phyloP scores from a whole-genome alignment of 2,797 vertebrate species.

The Etheostoma nigrum region DNA sequence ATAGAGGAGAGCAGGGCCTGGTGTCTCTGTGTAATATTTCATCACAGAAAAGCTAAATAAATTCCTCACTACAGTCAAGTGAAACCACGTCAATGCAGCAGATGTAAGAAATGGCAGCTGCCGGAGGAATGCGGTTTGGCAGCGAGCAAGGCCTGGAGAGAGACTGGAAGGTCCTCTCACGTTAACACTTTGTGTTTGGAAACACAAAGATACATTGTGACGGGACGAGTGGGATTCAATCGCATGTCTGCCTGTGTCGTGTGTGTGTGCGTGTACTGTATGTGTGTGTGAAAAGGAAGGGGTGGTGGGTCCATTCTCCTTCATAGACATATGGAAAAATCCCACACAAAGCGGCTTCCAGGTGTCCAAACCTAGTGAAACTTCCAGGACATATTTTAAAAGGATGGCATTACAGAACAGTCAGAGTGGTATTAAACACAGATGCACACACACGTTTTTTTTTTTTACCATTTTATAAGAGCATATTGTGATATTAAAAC shows the following conservation, averaged over 20 bases:
- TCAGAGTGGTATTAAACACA: slow-evolving; percentile 34
- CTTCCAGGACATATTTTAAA: slow-evolving; percentile 45
- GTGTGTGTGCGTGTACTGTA: background rate
- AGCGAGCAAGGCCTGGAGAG: slow-evolving; percentile 54
- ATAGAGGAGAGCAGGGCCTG: slow-evolving; percentile 64
- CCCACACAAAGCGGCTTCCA: slow-evolving; percentile 22
- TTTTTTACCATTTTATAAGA: slow-evolving; percentile 43
- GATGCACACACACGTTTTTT: slow-evolving; percentile 30
- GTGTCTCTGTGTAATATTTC: slow-evolving; percentile 84
- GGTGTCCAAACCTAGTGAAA: slow-evolving; percentile 33
- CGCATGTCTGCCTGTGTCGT: slow-evolving; percentile 21
- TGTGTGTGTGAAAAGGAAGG: slow-evolving; percentile 4
- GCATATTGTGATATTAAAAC: slow-evolving; percentile 59
- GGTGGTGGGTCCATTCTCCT: slow-evolving; percentile 28
- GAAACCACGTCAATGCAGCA: slow-evolving; percentile 84
- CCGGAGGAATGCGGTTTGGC: slow-evolving; percentile 85
- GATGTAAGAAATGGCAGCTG: slow-evolving; percentile 87
- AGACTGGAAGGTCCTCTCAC: slow-evolving; percentile 75
- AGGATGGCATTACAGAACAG: slow-evolving; percentile 28
- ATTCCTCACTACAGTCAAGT: slow-evolving; percentile 82
- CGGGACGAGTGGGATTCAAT: slow-evolving; percentile 39
- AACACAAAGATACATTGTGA: slow-evolving; percentile 71
- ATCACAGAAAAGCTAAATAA: slow-evolving; percentile 84
- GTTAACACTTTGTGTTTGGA: slow-evolving; percentile 79
- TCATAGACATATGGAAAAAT: slow-evolving; percentile 35